phyloP scores from a whole-genome alignment of 30 jellyfish, hydroid and myxozoan species.

The Cassiopea andromeda region DNA sequence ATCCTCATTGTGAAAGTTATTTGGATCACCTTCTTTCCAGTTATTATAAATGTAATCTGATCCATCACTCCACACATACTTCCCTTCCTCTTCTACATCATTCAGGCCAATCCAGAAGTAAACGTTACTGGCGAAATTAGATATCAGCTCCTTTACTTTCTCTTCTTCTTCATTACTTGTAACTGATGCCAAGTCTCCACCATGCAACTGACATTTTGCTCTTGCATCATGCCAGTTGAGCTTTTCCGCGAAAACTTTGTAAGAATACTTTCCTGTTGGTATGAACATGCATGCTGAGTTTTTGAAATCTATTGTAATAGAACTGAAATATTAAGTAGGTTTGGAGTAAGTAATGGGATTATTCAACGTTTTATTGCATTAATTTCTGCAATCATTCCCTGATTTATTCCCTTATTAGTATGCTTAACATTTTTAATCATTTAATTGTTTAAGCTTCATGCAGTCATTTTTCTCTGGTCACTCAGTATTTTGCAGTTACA shows the following conservation, averaged over 20 bases:
- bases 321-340: no score
- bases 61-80: slow-evolving; percentile 20
- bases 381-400: no score
- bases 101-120: slow-evolving; percentile 14
- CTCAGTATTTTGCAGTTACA: no score
- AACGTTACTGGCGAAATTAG: background rate
- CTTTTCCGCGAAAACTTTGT: background rate
- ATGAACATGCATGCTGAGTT: no score
- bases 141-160: background rate
- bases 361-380: no score
- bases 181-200: slow-evolving; percentile 4
- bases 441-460: no score
- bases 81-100: background rate
- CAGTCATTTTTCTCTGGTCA: no score
- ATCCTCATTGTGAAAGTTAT: background rate
- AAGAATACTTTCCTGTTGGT: background rate
- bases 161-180: background rate
- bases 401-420: no score
- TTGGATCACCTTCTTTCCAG: slow-evolving; percentile 25
- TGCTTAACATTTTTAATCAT: no score
- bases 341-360: no score
- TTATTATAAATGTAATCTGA: background rate
- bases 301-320: no score
- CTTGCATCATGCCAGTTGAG: slow-evolving; percentile 6
- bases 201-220: background rate